These are phyloP conservation scores for Rhyacichthys aspro DNA, from an alignment of 2,797 vertebrate species.

Conservation along the genomic window DNA sequence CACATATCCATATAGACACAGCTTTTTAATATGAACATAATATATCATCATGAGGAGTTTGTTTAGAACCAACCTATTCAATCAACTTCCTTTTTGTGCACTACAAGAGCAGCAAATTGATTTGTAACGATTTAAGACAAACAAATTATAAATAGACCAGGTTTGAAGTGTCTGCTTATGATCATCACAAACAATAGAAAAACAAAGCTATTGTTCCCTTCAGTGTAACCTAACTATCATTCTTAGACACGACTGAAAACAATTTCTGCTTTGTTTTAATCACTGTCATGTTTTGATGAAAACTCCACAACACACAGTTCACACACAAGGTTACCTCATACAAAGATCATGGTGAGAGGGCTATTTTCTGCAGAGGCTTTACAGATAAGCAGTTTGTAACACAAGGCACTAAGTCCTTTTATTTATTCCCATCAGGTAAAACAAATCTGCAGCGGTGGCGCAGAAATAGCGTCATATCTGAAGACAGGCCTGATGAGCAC, in stretches of 20 bases:
- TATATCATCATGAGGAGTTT: too few relatives aligned
- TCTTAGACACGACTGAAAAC: conserved; percentile 1
- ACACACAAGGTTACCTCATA: background rate
- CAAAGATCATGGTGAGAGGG: background rate
- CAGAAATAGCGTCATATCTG: background rate
- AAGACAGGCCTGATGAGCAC: too few relatives aligned
- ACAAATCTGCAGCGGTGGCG: background rate
- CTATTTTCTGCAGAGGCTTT: conserved; percentile 3
- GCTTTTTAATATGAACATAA: too few relatives aligned
- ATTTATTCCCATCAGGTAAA: background rate
- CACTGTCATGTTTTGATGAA: conserved; percentile 3
- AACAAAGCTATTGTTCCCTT: background rate
- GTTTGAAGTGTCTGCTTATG: background rate
- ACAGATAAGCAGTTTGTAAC: conserved; percentile 2
- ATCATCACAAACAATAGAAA: conserved; percentile 3
- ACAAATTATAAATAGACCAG: background rate
- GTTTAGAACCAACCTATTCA: too few relatives aligned
- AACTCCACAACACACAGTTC: conserved; percentile 1
- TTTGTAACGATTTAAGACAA: conserved; percentile 1
- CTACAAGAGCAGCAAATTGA: background rate
- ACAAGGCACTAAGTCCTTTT: background rate
- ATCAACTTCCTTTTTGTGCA: too few relatives aligned
- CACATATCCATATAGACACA: too few relatives aligned
- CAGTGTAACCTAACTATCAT: background rate
- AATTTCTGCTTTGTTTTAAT: background rate